phyloP scores from a whole-genome alignment of 1,140 invertebrate species.

The Brachionus calyciflorus region DNA sequence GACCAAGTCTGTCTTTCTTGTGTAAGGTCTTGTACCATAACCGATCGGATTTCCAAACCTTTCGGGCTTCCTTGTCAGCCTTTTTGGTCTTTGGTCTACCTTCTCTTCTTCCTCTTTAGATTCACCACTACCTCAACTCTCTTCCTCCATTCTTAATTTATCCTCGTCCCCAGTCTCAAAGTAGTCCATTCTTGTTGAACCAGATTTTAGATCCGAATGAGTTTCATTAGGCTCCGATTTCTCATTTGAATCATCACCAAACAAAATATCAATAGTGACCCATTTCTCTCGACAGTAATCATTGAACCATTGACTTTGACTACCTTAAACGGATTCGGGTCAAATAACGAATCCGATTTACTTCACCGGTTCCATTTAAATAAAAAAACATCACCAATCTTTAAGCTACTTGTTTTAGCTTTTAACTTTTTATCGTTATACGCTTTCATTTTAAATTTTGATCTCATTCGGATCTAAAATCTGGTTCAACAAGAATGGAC shows the following conservation, averaged over 20 bases:
- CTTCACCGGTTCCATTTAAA: background rate
- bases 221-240: background rate
- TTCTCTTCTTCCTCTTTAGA: too few relatives aligned
- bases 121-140: too few relatives aligned
- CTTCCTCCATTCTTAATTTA: too few relatives aligned
- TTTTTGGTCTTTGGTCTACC: background rate
- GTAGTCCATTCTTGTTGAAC: background rate
- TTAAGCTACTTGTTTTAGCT: background rate
- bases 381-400: background rate
- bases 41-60: background rate
- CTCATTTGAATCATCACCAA: background rate
- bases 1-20: background rate
- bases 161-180: background rate
- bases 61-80: background rate
- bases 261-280: background rate
- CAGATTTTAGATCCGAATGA: background rate
- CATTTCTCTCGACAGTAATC: constrained; percentile 1
- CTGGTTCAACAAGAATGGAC: background rate
- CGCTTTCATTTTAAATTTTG: background rate
- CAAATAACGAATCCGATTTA: background rate
- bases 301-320: constrained; percentile 14
- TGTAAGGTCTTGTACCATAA: background rate
- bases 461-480: background rate
- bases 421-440: constrained; percentile 7
- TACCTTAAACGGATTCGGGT: background rate